Base-by-base conservation (phyloP, 64 coral and sea anemone species). In the Dendronephthya gigantea region DNA sequence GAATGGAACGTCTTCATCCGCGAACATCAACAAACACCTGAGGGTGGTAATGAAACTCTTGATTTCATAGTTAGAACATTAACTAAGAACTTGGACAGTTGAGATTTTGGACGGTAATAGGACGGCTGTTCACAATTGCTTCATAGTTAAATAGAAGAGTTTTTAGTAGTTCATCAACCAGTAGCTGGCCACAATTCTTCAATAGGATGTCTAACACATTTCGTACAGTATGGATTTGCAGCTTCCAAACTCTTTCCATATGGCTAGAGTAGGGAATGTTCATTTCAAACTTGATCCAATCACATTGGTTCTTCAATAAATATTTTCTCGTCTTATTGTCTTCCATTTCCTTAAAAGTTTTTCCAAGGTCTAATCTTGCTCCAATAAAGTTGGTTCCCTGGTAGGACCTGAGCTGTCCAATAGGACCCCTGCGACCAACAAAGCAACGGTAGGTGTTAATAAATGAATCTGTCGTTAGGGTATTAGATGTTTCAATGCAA, bases 191-290 rank as follows among this genome's bases (percentile, higher is more conserved):
- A 39, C 70, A 32, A 0, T 39, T 19, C 3, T 86, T 12, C 14
- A 86, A 39, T 9, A 86, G 16, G 2, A 43, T 59, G 14, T 34
- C n/a, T 25, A 86, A 25, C 7, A 86, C 58, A 27, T 39, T 86
- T 39, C 85, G 52, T 1, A 86, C 85, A 8, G 58, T 40, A 23
- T 62, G 55, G 16, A 86, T 86, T 16, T 86, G 85, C 2, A 58
- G 35, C 29, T 86, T 62, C 65, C 85, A 86, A 40, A 86, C 62
- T 23, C 85, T 62, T 41, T 62, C 85, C 35, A 70, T 70, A 43
- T 86, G 85, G 43, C 85, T 86, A n/a, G 85, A 51, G 17, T 62
- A n/a, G n/a, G 85, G 58, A 22, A 70, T 62, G 62, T 86, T 86
- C 32, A 86, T 43, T 12, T 48, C 65, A 17, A 86, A 86, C n/a